A percentile compares a stretch with the other conserved stretches of the same genome.
Evolutionary conservation across 1,140 invertebrate species (phyloP).

Genomic region (Drosophila auraria): DNA sequence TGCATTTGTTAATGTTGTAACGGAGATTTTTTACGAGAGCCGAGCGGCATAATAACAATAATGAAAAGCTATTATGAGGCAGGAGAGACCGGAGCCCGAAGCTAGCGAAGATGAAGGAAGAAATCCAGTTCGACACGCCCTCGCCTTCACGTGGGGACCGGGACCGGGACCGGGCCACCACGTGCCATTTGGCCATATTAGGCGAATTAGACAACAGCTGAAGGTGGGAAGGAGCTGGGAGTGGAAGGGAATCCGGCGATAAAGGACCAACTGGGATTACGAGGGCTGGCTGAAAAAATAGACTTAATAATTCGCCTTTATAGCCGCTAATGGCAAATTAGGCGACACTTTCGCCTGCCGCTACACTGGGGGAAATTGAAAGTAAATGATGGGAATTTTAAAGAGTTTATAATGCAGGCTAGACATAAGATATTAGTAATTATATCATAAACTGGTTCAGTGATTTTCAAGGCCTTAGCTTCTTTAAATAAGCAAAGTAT

Average conservation of each 20-base stretch:
- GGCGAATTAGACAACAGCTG: conserved; percentile 63
- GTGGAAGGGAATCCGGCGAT: neutral
- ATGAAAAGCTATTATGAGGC: conserved; percentile 85
- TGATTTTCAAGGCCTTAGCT: no score
- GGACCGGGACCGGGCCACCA: neutral
- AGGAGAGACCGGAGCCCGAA: conserved; percentile 58
- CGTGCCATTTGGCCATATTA: conserved; percentile 82
- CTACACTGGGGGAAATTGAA: conserved; percentile 45
- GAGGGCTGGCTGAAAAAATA: conserved; percentile 3
- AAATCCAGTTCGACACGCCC: conserved; percentile 68
- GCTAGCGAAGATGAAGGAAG: neutral
- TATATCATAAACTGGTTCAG: no score
- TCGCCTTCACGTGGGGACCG: conserved; percentile 16
- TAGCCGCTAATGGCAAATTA: conserved; percentile 80
- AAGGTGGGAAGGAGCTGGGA: neutral
- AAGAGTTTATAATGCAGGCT: neutral
- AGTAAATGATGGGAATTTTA: conserved; percentile 12
- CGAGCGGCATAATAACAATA: conserved; percentile 82
- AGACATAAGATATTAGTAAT: neutral
- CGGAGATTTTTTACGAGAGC: conserved; percentile 81
- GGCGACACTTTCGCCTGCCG: conserved; percentile 57
- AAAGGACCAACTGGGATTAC: conserved; percentile 20
- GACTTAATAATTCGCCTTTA: conserved; percentile 76
- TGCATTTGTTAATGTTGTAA: conserved; percentile 84
- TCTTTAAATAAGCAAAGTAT: no score